Evolutionary conservation across 2,113 vertebrate species (phyloP).

Genomic region (Agelaius phoeniceus): DNA sequence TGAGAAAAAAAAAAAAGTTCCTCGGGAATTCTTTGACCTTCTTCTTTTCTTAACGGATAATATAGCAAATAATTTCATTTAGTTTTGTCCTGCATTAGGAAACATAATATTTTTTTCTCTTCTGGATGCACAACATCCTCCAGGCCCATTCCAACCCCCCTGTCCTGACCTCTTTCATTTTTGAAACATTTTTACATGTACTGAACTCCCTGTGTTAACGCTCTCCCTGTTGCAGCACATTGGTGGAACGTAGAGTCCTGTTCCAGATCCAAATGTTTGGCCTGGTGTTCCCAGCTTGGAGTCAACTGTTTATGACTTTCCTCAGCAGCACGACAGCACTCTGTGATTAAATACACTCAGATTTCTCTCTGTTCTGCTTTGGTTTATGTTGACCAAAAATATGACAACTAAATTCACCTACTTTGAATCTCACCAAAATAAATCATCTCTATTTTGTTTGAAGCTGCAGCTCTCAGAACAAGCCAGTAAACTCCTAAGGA

Average conservation of each 20-base stretch:
- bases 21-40: not conserved
- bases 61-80: not conserved
- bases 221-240: slow-evolving; percentile 14
- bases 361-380: slow-evolving; percentile 20
- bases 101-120: not conserved
- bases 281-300: slow-evolving; percentile 42
- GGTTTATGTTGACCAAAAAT: slow-evolving; percentile 13
- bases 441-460: not conserved
- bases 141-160: not conserved
- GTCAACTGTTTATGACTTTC: slow-evolving; percentile 38
- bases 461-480: not conserved
- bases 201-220: not conserved
- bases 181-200: not conserved
- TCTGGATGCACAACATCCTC: not conserved
- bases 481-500: not conserved
- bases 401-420: slow-evolving; percentile 25
- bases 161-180: not conserved
- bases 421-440: slow-evolving; percentile 25
- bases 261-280: slow-evolving; percentile 62
- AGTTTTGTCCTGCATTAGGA: not conserved
- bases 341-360: slow-evolving; percentile 34
- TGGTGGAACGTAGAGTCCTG: slow-evolving; percentile 48
- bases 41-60: not conserved
- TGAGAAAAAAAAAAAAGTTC: not conserved
- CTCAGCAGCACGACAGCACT: not conserved